A percentile compares a stretch with the other conserved stretches of the same genome.
These are phyloP conservation scores for Cheilosia vernalis DNA, from an alignment of 2,888 invertebrate species.

Conservation along the genomic window DNA sequence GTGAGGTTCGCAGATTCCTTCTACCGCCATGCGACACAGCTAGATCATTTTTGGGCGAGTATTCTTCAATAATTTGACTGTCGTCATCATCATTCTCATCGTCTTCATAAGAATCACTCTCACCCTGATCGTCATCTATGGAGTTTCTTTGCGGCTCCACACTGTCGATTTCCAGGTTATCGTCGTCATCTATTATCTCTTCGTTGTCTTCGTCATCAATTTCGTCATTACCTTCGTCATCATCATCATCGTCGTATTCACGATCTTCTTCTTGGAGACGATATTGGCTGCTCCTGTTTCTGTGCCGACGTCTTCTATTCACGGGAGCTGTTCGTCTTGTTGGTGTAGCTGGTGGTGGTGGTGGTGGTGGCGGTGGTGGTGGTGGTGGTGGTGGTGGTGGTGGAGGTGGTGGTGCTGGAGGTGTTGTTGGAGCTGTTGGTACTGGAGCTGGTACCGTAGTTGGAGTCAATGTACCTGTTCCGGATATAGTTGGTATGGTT, in stretches of 20 bases:
- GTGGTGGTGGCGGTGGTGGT: neutral
- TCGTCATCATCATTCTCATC: conserved; percentile 51
- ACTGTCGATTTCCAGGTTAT: neutral
- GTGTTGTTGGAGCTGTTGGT: conserved; percentile 36
- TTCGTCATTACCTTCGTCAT: neutral
- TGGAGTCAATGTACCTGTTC: too few species aligned
- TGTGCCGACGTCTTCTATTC: neutral
- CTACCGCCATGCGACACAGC: neutral
- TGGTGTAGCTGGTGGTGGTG: neutral
- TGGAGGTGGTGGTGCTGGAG: neutral
- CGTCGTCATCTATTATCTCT: conserved; percentile 2
- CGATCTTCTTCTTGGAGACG: conserved; percentile 41
- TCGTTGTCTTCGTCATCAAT: conserved; percentile 35
- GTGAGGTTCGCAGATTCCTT: neutral
- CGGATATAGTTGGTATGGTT: too few species aligned
- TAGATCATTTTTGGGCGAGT: neutral
- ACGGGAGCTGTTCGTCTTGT: neutral
- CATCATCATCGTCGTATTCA: conserved; percentile 15
- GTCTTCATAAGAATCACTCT: conserved; percentile 52
- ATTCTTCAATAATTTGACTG: neutral
- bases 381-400: conserved; percentile 1
- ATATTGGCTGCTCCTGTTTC: neutral
- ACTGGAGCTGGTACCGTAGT: too few species aligned
- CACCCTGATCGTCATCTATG: conserved; percentile 19
- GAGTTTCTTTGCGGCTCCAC: conserved; percentile 10